Conservation (phyloP, 2,797 vertebrate species). For the Sarcoramphus papa region DNA sequence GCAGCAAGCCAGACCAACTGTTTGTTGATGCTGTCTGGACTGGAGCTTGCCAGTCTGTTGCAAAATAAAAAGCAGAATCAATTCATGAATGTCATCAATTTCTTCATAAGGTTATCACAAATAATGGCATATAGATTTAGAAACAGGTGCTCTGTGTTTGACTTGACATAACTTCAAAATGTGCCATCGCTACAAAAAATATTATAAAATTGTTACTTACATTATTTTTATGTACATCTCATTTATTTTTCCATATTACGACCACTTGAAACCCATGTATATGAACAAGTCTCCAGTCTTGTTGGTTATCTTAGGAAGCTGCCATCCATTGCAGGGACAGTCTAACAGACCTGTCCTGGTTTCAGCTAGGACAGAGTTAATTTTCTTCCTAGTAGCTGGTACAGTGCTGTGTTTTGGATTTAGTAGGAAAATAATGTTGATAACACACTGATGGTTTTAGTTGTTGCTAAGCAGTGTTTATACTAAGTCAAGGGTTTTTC, state of each 20-base stretch:
- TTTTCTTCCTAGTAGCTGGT: too few species aligned
- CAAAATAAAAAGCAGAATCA: neutral
- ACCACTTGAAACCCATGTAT: neutral
- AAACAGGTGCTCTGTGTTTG: neutral
- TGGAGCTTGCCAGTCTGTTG: neutral
- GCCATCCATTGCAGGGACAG: neutral
- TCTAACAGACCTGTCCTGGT: neutral
- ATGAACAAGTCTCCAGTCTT: neutral
- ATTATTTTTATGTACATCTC: neutral
- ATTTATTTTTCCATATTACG: neutral
- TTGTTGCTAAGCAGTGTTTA: too few species aligned
- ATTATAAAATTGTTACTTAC: neutral
- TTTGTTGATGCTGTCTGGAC: neutral
- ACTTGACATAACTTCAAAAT: neutral
- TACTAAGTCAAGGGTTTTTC: too few species aligned
- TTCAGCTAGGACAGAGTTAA: too few species aligned
- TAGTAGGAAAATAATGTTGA: too few species aligned
- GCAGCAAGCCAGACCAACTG: neutral
- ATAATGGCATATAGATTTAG: neutral
- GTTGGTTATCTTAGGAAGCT: neutral
- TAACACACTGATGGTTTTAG: too few species aligned
- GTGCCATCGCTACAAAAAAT: neutral
- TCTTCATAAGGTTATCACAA: neutral
- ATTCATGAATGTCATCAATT: neutral
- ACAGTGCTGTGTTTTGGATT: too few species aligned